Evolutionary conservation across 2,113 vertebrate genomes (phyloP), one percentile per base, ranked within the genome.

Genomic region (Ancistrus triradiatus): DNA sequence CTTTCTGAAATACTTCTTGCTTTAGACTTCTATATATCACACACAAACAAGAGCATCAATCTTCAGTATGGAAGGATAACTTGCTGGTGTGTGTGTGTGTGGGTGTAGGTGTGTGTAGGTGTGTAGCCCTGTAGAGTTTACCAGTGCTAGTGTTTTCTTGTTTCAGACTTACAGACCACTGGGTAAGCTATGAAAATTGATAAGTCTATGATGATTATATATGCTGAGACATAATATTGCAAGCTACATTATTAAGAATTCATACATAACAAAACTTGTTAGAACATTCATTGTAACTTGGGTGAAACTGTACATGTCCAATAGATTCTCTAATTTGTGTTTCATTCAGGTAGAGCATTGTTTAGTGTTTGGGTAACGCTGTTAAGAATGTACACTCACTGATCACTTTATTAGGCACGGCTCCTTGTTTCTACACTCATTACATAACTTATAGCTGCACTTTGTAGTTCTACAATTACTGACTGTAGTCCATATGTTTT

Each of bases 91-190:
- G 6, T 27, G 14, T 49, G 27, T 37, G 47, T 43, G 73, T 71
- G 68, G 56, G 8, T n/a, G n/a, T n/a, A n/a, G n/a, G 14, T n/a
- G 6, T 27, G 14, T 49, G 27, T 37, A 43, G 40, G 73, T 71
- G 68, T 57, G 8, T 22, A 10, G 33, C 15, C 42, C 48, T 60
- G 43, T 78, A 76, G 71, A 81, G 77, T 76, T 44, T 81, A 77
- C 70, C 66, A 67, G 60, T 48, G 55, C 74, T 79, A 72, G 33
- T 38, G 71, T 59, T 73, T 83, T 83, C 49, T 61, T 78, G 11
- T 85, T 81, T 53, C 82, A 80, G 79, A 68, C 44, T 66, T 59
- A 74, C 74, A 68, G 50, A 53, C 49, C 28, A 15, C 69, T 80
- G 67, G 65, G 80, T 83, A 83, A 83, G 79, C 38, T 52, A 25